Base-by-base conservation (phyloP, 2,797 vertebrate genomes). In the Sternotherus odoratus region DNA sequence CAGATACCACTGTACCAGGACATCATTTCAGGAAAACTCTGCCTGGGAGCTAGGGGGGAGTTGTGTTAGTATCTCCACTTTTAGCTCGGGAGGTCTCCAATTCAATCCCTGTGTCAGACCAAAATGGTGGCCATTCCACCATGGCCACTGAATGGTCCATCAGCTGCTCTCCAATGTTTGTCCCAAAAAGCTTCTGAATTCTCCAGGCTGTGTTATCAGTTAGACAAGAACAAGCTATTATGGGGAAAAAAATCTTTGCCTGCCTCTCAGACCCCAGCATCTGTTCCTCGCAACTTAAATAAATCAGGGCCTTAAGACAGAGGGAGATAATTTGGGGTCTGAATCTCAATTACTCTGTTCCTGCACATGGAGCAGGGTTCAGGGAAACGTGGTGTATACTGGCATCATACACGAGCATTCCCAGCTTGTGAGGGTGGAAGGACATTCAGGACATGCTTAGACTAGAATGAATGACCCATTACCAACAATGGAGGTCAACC, bases 121-220 rank as follows among this genome's bases (percentile, higher is more conserved):
- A 75, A 16, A 13, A 46, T 26, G 43, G 24, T 24, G 24, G 43
- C 72, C 72, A 43, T 46, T 12, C 39, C 39, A 12, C 72, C 23
- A 10, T 26, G 43, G 43, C 11, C 21, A 51, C 72, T 77, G 24
- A 75, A 21, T 57, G 23, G 15, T 39, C 12, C 48, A 78, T 28
- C 28, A 54, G 74, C 39, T 2, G 30, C 9, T 2, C 57, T 5
- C 1, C 30, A 54, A 21, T 51, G 33, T 46, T 12, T 16, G 72
- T 75, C 43, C 69, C 24, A 2, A 75, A 75, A 63, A 90, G 6
- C 17, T 79, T 60, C 26, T 83, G 80, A 46, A 39, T 39, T 69
- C 11, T 72, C 26, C 0, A 4, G 26, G 19, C 5, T 1, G 23
- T 0, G 2, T 21, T 12, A 28, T 8, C 72, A 56, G 26, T 12